Conservation (phyloP, 2,113 vertebrate species). For the Cavia porcellus region DNA sequence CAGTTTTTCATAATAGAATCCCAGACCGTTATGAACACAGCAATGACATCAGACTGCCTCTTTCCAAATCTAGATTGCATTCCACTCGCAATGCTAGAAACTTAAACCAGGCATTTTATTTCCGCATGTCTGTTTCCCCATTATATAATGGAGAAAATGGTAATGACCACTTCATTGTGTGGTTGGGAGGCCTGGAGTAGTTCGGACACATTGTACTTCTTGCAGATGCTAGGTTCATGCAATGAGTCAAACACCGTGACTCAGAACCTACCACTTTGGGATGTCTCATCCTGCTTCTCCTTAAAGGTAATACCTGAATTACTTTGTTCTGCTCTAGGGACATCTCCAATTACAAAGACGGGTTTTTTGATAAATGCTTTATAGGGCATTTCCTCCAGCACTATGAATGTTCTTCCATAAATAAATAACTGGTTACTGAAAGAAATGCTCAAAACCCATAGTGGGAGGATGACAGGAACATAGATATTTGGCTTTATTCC, state of each 20-base stretch:
- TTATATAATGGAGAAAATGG: not conserved
- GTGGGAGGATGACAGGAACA: not conserved
- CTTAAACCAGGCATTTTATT: not conserved
- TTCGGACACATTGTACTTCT: not conserved
- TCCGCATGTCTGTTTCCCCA: not conserved
- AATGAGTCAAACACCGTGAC: slow-evolving; percentile 38
- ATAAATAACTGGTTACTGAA: slow-evolving; percentile 73
- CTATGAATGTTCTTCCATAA: slow-evolving; percentile 69
- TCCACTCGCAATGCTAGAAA: not conserved
- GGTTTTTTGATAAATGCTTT: slow-evolving; percentile 58
- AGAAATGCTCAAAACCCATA: slow-evolving; percentile 65
- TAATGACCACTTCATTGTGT: not conserved
- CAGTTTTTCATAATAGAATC: not conserved
- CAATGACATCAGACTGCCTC: not conserved
- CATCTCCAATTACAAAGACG: slow-evolving; percentile 59
- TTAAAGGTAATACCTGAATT: slow-evolving; percentile 45
- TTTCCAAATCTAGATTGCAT: not conserved
- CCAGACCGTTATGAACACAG: not conserved
- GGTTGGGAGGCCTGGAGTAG: not conserved
- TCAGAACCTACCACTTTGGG: slow-evolving; percentile 44
- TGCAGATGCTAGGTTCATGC: not conserved
- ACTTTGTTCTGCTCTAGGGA: slow-evolving; percentile 26
- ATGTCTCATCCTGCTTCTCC: slow-evolving; percentile 15
- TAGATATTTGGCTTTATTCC: slow-evolving; percentile 51
- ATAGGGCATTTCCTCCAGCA: slow-evolving; percentile 66